A percentile compares a stretch with the other conserved stretches of the same genome.
phyloP scores from a whole-genome alignment of 2,888 invertebrate genomes.

The Anorthoa munda region DNA sequence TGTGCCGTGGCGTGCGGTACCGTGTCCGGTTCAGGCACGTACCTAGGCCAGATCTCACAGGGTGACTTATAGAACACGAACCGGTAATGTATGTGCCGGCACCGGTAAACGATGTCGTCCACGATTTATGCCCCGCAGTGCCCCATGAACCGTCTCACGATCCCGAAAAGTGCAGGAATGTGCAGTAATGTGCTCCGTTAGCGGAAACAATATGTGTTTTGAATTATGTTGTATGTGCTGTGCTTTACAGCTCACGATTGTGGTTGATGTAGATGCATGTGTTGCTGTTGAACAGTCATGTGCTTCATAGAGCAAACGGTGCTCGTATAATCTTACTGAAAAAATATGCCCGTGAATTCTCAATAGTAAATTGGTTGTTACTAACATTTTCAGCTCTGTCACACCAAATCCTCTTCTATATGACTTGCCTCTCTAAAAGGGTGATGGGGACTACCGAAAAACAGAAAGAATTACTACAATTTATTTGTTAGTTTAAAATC shows the following conservation, averaged over 20 bases:
- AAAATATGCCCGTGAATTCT: neutral
- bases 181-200: conserved; percentile 51
- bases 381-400: no score
- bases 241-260: conserved; percentile 34
- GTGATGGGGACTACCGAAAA: neutral
- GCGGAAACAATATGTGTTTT: conserved; percentile 37
- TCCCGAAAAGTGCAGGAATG: conserved; percentile 63
- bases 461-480: no score
- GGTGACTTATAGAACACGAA: conserved; percentile 73
- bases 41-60: conserved; percentile 63
- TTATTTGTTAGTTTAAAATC: neutral
- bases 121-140: conserved; percentile 66
- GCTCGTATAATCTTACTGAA: neutral
- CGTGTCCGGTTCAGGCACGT: conserved; percentile 61
- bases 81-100: conserved; percentile 68
- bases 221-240: conserved; percentile 31
- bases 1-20: conserved; percentile 19
- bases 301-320: neutral
- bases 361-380: no score
- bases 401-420: neutral
- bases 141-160: conserved; percentile 72
- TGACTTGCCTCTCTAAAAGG: neutral
- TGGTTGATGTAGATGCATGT: conserved; percentile 17
- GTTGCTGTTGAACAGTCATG: neutral
- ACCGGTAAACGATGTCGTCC: conserved; percentile 70